A percentile compares a stretch with the other conserved stretches of the same genome.
Evolutionary conservation across 2,888 invertebrate species (phyloP).

Genomic region (Odontomyia ornata): DNA sequence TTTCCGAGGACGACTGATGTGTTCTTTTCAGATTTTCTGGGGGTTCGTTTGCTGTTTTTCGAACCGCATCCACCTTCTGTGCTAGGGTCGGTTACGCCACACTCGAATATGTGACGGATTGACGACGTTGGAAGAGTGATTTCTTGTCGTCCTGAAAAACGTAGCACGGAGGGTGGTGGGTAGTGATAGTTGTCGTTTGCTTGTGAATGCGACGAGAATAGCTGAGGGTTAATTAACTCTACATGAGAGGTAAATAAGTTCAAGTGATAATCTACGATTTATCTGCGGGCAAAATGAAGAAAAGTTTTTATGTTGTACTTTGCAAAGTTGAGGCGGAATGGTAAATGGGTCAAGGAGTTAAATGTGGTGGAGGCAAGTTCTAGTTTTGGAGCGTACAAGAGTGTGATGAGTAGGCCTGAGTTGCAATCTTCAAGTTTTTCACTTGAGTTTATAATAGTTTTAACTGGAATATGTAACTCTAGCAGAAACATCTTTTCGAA

Average conservation of each 20-base stretch:
- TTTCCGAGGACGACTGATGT: not conserved
- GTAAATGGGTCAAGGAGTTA: slow-evolving; percentile 30
- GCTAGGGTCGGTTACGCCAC: not conserved
- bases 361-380: not conserved
- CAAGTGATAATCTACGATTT: slow-evolving; percentile 37
- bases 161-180: not conserved
- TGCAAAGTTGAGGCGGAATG: not conserved
- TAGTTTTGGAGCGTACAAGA: not conserved
- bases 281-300: not conserved
- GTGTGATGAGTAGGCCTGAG: not conserved
- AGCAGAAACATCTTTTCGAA: too few species aligned
- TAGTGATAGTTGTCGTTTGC: not conserved
- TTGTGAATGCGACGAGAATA: slow-evolving; percentile 17
- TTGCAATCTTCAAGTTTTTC: not conserved
- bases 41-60: not conserved
- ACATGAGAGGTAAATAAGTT: slow-evolving; percentile 34
- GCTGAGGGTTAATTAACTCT: slow-evolving; percentile 23
- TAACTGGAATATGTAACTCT: too few species aligned
- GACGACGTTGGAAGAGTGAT: slow-evolving; percentile 7
- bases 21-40: not conserved
- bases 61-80: not conserved
- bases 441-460: too few species aligned
- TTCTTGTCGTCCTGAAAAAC: not conserved
- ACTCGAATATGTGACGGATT: slow-evolving; percentile 13
- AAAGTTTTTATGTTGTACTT: slow-evolving; percentile 1